A percentile compares a stretch with the other conserved stretches of the same genome.
Conservation (phyloP, 1,140 invertebrate genomes). For the Penaeus japonicus region DNA sequence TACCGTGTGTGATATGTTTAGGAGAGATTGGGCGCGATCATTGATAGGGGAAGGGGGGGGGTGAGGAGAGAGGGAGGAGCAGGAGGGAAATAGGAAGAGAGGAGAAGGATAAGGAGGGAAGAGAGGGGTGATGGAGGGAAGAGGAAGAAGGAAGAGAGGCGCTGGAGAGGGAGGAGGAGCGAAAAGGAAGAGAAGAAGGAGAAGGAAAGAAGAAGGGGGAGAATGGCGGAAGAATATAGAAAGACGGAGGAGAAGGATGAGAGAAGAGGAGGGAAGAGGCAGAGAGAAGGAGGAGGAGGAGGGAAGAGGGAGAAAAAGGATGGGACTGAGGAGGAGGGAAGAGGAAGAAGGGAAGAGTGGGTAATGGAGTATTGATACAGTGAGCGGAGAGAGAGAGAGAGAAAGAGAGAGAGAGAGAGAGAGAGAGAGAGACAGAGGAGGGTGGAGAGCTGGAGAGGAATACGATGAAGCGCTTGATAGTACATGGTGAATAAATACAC, state of each 20-base stretch:
- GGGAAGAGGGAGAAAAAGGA: background rate
- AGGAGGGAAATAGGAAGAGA: background rate
- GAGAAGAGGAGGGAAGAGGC: background rate
- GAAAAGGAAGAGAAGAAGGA: background rate
- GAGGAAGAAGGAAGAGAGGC: background rate
- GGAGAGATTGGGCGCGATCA: slow-evolving; percentile 3
- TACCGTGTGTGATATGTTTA: background rate
- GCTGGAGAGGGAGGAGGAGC: background rate
- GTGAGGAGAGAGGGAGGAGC: background rate
- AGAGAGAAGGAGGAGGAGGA: background rate
- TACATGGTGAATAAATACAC: too few species aligned
- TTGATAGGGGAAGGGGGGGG: background rate
- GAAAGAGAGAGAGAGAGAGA: background rate
- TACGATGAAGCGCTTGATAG: too few species aligned
- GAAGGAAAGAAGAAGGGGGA: background rate
- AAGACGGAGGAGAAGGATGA: too few species aligned
- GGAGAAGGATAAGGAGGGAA: background rate
- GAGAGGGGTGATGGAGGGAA: background rate
- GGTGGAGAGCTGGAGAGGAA: too few species aligned
- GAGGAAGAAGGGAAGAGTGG: background rate
- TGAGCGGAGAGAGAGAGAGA: background rate
- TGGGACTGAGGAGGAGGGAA: background rate
- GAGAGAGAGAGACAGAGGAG: background rate
- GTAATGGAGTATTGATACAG: too few species aligned
- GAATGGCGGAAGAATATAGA: background rate